Conservation (phyloP, 1,140 invertebrate genomes). For the Drosophila novamexicana region DNA sequence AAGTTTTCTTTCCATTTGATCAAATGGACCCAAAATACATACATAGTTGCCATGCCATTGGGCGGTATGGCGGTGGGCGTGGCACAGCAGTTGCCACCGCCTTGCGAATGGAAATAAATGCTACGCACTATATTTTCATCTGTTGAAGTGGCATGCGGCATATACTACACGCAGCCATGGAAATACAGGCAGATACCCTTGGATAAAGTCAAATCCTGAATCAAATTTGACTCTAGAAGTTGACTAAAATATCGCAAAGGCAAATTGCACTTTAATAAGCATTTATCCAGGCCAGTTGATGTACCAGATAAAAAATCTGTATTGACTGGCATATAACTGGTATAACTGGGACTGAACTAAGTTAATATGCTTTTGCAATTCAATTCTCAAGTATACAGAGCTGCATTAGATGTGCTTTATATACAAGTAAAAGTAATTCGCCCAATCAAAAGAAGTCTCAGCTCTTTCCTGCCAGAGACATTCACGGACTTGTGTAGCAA, state of each 20-base stretch:
- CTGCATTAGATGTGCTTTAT: no score
- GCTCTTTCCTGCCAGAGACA: neutral
- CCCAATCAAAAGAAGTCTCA: neutral
- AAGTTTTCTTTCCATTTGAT: slow-evolving; percentile 82
- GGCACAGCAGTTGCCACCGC: slow-evolving; percentile 32
- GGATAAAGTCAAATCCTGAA: neutral
- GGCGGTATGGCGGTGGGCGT: slow-evolving; percentile 33
- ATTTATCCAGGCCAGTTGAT: no score
- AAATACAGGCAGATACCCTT: no score
- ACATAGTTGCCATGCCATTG: slow-evolving; percentile 56
- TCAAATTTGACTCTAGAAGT: neutral
- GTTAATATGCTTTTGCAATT: no score
- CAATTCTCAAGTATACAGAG: no score
- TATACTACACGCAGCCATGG: neutral
- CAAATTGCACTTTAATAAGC: no score
- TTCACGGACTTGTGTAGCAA: neutral
- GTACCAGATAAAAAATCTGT: no score
- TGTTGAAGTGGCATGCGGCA: slow-evolving; percentile 36
- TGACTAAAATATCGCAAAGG: neutral
- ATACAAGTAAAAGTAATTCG: neutral
- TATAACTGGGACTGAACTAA: no score
- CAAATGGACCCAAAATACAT: slow-evolving; percentile 73
- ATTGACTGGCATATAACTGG: no score
- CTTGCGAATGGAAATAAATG: slow-evolving; percentile 50
- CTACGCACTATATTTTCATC: slow-evolving; percentile 67